phyloP scores from a whole-genome alignment of 2,888 invertebrate species.

The Loripinus fragilis region DNA sequence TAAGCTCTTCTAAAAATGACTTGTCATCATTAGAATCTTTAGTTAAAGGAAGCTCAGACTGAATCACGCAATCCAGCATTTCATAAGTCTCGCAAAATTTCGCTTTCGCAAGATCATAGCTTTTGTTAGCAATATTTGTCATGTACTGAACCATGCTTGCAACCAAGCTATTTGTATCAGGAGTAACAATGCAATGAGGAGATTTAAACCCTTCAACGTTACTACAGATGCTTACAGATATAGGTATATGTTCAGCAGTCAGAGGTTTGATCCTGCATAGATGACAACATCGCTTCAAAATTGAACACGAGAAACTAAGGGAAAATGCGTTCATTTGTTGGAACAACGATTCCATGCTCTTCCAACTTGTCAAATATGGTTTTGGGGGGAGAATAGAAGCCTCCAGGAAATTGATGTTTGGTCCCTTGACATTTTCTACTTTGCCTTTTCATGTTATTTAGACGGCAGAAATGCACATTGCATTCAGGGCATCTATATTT shows the following conservation, averaged over 20 bases:
- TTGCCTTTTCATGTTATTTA: neutral
- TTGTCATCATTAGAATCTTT: neutral
- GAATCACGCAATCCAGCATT: neutral
- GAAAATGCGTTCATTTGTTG: neutral
- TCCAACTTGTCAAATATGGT: neutral
- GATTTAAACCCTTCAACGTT: neutral
- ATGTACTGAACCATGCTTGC: neutral
- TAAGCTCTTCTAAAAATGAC: neutral
- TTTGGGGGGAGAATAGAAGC: too few relatives aligned
- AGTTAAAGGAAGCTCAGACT: neutral
- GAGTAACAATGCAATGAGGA: neutral
- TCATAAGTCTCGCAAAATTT: neutral
- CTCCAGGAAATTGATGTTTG: neutral
- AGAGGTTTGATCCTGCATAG: neutral
- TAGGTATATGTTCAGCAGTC: neutral
- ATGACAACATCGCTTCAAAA: neutral
- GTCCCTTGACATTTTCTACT: neutral
- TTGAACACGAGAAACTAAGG: neutral
- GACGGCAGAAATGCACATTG: neutral
- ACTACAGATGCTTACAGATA: neutral
- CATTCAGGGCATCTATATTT: too few relatives aligned
- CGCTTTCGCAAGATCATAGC: neutral
- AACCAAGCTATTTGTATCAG: neutral
- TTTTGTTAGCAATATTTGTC: neutral
- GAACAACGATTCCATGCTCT: neutral